These are phyloP conservation scores for Notothenia rossii DNA, from an alignment of 2,113 vertebrate species.

Conservation along the genomic window DNA sequence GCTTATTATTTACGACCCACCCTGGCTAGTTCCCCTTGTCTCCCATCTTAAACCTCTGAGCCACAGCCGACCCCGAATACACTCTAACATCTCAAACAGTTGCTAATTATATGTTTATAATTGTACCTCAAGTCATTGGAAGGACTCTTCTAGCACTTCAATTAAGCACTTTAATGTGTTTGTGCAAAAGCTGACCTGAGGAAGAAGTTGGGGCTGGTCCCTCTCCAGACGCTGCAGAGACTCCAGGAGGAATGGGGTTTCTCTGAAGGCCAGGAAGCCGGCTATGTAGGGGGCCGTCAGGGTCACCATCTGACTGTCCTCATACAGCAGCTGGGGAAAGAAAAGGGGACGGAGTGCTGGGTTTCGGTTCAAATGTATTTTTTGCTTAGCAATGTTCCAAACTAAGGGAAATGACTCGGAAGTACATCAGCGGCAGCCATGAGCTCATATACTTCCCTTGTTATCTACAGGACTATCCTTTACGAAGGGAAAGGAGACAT, in stretches of 20 bases:
- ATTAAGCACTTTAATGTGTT: background rate
- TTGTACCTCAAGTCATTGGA: no score
- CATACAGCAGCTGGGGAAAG: slow-evolving; percentile 87
- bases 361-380: no score
- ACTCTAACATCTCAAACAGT: no score
- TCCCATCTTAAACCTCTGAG: background rate
- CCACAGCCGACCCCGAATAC: no score
- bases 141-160: background rate
- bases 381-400: no score
- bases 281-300: slow-evolving; percentile 89
- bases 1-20: background rate
- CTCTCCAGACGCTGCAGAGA: slow-evolving; percentile 84
- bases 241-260: slow-evolving; percentile 89
- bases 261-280: slow-evolving; percentile 94
- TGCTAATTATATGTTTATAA: no score
- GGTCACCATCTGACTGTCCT: slow-evolving; percentile 89
- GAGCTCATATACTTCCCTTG: no score
- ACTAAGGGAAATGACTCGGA: no score
- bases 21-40: background rate
- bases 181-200: slow-evolving; percentile 86
- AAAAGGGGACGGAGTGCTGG: background rate
- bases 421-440: no score
- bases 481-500: no score
- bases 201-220: slow-evolving; percentile 81
- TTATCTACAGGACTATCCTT: no score